Evolutionary conservation across 2,113 vertebrate species (phyloP), one percentile per base, ranked within the genome.

Genomic region (Actenoides hombroni): DNA sequence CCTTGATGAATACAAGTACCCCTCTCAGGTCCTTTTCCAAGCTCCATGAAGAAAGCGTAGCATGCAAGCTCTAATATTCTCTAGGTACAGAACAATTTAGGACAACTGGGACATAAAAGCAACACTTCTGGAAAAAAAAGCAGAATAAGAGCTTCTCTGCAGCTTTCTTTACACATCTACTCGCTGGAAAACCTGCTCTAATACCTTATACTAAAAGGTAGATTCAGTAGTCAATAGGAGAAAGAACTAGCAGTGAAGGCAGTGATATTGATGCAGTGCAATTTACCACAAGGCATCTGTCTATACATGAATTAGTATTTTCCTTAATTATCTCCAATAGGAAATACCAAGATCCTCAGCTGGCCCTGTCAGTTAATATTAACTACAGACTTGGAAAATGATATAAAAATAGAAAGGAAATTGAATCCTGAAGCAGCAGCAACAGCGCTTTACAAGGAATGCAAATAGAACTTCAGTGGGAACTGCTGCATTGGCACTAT

Each of bases 261-360:
- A 90, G 53, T 88, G 81, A 81, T 85, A 95, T 46, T 95, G 64
- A 70, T 37, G 67, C 67, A 84, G 75, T 64, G 78, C 83, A 84
- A 84, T 90, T 96, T 93, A 96, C 81, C 74, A 92, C 79, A 78
- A 94, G 87, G 87, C 88, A 80, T 90, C 95, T 95, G 94, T 78
- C 81, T 87, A 63, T 86, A 69, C 56, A 54, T 88, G 81, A 97
- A 96, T 94, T 92, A 90, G 92, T 95, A 74, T 95, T 97, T 96
- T 92, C 92, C 91, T 94, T 96, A 95, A 96, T 96, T 95, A 91
- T 91, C 88, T 79, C 25, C 91, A 92, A 95, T 95, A 91, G 91
- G 88, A 96, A 97, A 96, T 95, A 83, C 88, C 92, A 92, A 91
- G 81, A 96, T 93, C 93, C 91, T 94, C 94, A 90, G 78, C 83